A percentile compares a stretch with the other conserved stretches of the same genome.
phyloP scores from a whole-genome alignment of 1,140 invertebrate species.

The Anagrus nilaparvatae region DNA sequence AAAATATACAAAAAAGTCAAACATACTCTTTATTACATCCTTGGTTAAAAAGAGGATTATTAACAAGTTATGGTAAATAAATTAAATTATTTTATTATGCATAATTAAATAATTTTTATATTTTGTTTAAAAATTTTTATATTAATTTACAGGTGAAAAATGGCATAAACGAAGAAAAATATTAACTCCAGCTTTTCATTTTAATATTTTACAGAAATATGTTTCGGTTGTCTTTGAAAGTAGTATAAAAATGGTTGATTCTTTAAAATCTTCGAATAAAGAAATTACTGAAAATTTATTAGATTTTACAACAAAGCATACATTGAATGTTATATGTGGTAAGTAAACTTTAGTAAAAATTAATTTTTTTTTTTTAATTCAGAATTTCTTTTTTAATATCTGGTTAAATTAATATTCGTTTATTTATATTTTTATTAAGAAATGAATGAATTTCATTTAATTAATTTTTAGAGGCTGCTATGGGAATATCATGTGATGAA shows the following conservation, averaged over 20 bases:
- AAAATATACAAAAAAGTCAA: constrained; percentile 61
- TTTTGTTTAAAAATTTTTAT: constrained; percentile 2
- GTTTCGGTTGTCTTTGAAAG: constrained; percentile 72
- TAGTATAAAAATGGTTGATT: constrained; percentile 51
- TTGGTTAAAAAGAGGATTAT: constrained; percentile 66
- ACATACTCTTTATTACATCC: constrained; percentile 62
- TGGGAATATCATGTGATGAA: constrained; percentile 57
- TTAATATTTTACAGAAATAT: constrained; percentile 78
- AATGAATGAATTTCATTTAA: constrained; percentile 9
- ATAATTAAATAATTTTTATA: not conserved
- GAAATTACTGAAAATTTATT: constrained; percentile 56
- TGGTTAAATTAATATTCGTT: no score
- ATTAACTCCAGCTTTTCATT: constrained; percentile 86
- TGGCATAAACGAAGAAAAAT: constrained; percentile 66
- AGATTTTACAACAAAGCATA: constrained; percentile 62
- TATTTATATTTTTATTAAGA: no score
- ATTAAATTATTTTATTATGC: constrained; percentile 5
- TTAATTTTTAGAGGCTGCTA: constrained; percentile 63
- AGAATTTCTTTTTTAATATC: no score
- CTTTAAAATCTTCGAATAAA: constrained; percentile 45
- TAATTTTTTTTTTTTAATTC: no score
- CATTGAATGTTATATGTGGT: constrained; percentile 80
- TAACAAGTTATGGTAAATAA: constrained; percentile 50
- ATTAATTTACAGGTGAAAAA: constrained; percentile 42
- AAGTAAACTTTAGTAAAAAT: constrained; percentile 19